Percentiles rank a stretch among this genome's conserved stretches.
Conservation (phyloP, 1,140 invertebrate genomes). For the Sarcophaga bullata region DNA sequence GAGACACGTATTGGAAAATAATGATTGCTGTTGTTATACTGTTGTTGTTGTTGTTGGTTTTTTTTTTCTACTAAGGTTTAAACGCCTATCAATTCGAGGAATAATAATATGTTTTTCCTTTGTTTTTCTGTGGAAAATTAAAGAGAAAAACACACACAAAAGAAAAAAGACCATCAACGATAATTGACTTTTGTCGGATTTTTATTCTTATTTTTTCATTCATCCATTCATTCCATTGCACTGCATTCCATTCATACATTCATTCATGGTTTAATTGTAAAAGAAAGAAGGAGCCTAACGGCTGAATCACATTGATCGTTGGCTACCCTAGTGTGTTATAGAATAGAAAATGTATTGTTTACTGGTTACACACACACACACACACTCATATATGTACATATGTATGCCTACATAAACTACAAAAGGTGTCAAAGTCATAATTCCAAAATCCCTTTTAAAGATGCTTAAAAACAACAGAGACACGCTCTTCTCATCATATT, state of each 20-base stretch:
- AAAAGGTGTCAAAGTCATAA: constrained; percentile 40
- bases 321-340: no score
- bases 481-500: neutral
- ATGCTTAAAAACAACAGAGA: constrained; percentile 4
- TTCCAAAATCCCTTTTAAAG: constrained; percentile 30
- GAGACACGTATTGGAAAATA: neutral
- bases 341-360: no score
- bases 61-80: neutral
- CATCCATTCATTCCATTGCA: no score
- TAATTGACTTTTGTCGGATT: constrained; percentile 32
- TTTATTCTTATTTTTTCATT: neutral
- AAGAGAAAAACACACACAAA: neutral
- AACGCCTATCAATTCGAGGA: neutral
- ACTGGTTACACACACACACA: no score
- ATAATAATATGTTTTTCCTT: neutral
- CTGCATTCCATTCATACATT: no score
- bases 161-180: neutral
- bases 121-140: neutral
- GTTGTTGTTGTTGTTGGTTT: neutral
- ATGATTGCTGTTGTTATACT: neutral
- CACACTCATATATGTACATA: neutral
- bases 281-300: neutral
- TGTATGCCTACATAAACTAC: neutral
- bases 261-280: neutral
- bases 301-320: neutral